Base-by-base conservation (phyloP, 2,797 vertebrate species). In the Gambelia wislizenii region DNA sequence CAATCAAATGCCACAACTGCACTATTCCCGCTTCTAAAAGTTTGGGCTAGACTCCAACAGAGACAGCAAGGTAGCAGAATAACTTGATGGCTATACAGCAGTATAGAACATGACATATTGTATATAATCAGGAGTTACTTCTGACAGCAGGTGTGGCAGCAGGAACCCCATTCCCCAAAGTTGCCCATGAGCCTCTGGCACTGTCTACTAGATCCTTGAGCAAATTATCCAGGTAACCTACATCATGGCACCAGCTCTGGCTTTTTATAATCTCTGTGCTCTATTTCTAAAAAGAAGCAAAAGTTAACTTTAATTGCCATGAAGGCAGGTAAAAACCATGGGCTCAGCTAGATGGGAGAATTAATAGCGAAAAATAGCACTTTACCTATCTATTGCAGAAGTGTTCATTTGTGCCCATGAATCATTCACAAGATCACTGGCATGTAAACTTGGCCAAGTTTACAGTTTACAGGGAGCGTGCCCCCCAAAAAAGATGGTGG, bases 251-350 rank as follows among this genome's bases (percentile, higher is more conserved):
- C 64, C 42, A 1, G 0, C 16, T 81, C 44, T 92, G 92, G 74
- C 42, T 91, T 39, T 78, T 75, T 90, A 56, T 74, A 2, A n/a
- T 82, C 27, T 27, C 87, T 84, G 20, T 54, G 90, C 39, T 78
- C 69, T 79, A 36, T 87, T 10, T 33, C 10, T 67, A 77, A 87
- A 91, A 79, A 91, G 67, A 27, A 91, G 83, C 85, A 74, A 74
- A 89, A 84, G 70, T n/a, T 92, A 85, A 59, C 89, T 85, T 79
- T 85, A 92, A 33, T 59, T 33, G 36, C 59, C 86, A n/a, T 13
- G 0, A 33, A 30, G 59, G 59, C 14, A 52, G 85, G 79, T 85
- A 36, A 81, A 49, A 42, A 10, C n/a, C 42, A n/a, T n/a, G n/a
- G n/a, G n/a, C n/a, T n/a, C n/a, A n/a, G n/a, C n/a, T n/a, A n/a